Evolutionary conservation across 1,140 invertebrate species (phyloP), one percentile per base, ranked within the genome.

Genomic region (Artemia franciscana): DNA sequence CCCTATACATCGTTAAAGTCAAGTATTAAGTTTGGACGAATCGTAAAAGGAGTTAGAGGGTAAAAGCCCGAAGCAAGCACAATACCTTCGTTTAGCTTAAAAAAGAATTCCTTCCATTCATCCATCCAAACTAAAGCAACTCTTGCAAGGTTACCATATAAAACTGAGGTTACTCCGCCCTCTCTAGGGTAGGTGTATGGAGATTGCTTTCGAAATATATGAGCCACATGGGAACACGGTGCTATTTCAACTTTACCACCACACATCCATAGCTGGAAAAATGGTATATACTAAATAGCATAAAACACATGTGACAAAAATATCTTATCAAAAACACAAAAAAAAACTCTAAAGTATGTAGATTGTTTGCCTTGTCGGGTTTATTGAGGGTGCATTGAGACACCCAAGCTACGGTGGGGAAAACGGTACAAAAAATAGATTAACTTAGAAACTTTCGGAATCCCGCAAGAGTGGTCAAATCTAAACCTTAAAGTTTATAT

Each of bases 211-310:
- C 93, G 79, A 72, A 98, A 98, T n/a, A 98, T 80, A 73, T 99
- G 95, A 0, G 92, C 95, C 0, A 98, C 94, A 70, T 93, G 87
- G 7, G 91, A 95, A 72, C 95, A 98, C 0, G 93, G 90, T 0
- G 85, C 83, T 58, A 98, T 96, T 75, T 97, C 90, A 0, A 98
- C 81, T 58, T 79, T 80, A 0, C 93, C 95, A 0, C 94, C 95
- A 71, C 94, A 99, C 76, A 95, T 92, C 95, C 96, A 98, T 0
- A 94, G 83, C 71, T 91, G 76, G 70, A 82, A 84, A 0, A 62
- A 2, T 61, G 59, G 26, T n/a, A n/a, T n/a, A n/a, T n/a, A n/a
- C n/a, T n/a, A n/a, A n/a, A n/a, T n/a, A n/a, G 9, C 18, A 68
- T 27, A 57, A 59, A 21, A 25, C 18, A 57, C 30, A 62, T 21